phyloP scores from a whole-genome alignment of 2,888 invertebrate species.

The Tiliacea citrago region DNA sequence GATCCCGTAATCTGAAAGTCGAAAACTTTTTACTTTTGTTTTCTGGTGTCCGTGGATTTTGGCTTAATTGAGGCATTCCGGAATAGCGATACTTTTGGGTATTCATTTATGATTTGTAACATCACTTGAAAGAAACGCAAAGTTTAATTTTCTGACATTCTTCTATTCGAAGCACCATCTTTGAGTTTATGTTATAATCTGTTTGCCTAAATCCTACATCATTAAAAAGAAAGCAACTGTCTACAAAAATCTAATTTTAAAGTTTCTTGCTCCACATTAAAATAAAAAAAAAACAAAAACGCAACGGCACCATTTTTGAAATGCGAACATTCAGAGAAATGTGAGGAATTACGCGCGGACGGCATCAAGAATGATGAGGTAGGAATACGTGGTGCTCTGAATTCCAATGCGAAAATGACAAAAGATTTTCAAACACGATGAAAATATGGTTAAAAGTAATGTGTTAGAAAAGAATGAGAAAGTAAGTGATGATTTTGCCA shows the following conservation, averaged over 20 bases:
- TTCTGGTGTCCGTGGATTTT: slow-evolving; percentile 43
- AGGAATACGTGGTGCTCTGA: slow-evolving; percentile 47
- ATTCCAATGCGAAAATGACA: slow-evolving; percentile 53
- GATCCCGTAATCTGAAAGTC: slow-evolving; percentile 95
- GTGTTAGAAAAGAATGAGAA: neutral
- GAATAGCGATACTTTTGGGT: slow-evolving; percentile 48
- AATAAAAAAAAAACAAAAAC: slow-evolving; percentile 17
- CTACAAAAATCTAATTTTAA: neutral
- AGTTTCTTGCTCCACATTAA: neutral
- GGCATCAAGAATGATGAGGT: slow-evolving; percentile 54
- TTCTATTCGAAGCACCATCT: neutral
- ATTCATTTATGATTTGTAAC: slow-evolving; percentile 41
- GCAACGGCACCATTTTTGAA: slow-evolving; percentile 43
- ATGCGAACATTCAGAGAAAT: slow-evolving; percentile 57
- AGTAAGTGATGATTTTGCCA: neutral
- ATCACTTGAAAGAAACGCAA: neutral
- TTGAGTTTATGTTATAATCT: neutral
- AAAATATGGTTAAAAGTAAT: slow-evolving; percentile 7
- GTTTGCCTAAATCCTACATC: neutral
- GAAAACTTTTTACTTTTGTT: slow-evolving; percentile 61
- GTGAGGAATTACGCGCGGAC: slow-evolving; percentile 53
- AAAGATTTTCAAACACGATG: slow-evolving; percentile 47
- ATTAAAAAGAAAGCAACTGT: neutral
- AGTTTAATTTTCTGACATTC: neutral
- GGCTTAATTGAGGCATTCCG: slow-evolving; percentile 47